These are phyloP conservation scores for Chaetoderma sp. DNA, from an alignment of 2,888 invertebrate species.

Conservation along the genomic window DNA sequence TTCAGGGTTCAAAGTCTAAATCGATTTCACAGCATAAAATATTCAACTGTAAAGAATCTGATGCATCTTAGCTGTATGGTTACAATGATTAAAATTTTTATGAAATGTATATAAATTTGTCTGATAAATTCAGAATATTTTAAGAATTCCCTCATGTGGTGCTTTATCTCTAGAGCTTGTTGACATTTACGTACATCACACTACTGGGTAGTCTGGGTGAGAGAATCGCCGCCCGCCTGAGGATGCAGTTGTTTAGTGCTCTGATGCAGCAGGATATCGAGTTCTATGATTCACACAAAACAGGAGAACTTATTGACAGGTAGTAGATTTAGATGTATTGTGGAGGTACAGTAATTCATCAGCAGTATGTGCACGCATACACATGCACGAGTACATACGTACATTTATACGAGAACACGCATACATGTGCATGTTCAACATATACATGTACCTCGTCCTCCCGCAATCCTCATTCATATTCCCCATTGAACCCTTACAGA, in stretches of 20 bases:
- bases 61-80: too few relatives aligned
- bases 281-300: constrained; percentile 91
- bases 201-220: constrained; percentile 90
- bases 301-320: constrained; percentile 92
- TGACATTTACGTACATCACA: constrained; percentile 91
- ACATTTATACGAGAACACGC: neutral
- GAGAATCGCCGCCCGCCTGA: constrained; percentile 83
- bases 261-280: constrained; percentile 88
- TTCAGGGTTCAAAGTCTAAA: too few relatives aligned
- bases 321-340: too few relatives aligned
- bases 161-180: constrained; percentile 77
- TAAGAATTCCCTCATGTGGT: neutral
- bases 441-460: too few relatives aligned
- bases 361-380: neutral
- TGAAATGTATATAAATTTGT: too few relatives aligned
- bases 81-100: too few relatives aligned
- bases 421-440: too few relatives aligned
- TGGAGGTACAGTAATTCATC: too few relatives aligned
- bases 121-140: neutral
- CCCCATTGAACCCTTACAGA: too few relatives aligned
- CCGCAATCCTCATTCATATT: too few relatives aligned
- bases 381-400: neutral
- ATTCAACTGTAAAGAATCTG: too few relatives aligned
- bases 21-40: too few relatives aligned
- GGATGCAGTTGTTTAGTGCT: constrained; percentile 84